Evolutionary conservation across 2,797 vertebrate species (phyloP).

Genomic region (Pachyuromys duprasi): DNA sequence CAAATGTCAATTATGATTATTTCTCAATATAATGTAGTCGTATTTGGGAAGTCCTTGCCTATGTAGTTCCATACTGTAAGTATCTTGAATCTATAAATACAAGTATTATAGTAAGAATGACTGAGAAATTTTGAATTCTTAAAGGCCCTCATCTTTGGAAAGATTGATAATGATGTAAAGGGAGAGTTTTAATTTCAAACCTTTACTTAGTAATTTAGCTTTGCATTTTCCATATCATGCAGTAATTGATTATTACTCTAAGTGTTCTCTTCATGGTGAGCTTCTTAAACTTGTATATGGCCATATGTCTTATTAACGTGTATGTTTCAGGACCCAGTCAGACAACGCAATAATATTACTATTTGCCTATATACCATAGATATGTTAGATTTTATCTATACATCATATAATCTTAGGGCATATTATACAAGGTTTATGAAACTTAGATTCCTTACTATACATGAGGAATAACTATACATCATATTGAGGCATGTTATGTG

Average conservation of each 20-base stretch:
- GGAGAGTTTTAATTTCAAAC: conserved; percentile 11
- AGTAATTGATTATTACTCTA: neutral
- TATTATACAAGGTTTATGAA: neutral
- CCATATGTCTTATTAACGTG: neutral
- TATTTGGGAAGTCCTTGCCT: neutral
- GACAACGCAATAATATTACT: conserved; percentile 10
- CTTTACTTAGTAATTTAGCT: neutral
- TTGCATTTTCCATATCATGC: neutral
- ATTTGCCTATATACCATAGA: neutral
- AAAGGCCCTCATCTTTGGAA: conserved; percentile 21
- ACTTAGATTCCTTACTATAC: conserved; percentile 29
- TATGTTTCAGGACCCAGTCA: conserved; percentile 10
- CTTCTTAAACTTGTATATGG: neutral
- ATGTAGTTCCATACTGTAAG: neutral
- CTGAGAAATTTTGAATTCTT: conserved; percentile 16
- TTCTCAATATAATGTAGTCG: neutral
- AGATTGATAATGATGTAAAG: neutral
- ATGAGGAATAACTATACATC: neutral
- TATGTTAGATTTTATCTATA: neutral
- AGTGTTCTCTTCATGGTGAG: neutral
- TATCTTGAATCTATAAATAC: neutral
- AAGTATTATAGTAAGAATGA: neutral
- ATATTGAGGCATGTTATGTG: conserved; percentile 14
- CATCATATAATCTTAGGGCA: neutral
- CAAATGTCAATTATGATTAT: neutral